Evolutionary conservation across 2,888 invertebrate genomes (phyloP), one percentile per base, ranked within the genome.

Genomic region (Gari tellinella): DNA sequence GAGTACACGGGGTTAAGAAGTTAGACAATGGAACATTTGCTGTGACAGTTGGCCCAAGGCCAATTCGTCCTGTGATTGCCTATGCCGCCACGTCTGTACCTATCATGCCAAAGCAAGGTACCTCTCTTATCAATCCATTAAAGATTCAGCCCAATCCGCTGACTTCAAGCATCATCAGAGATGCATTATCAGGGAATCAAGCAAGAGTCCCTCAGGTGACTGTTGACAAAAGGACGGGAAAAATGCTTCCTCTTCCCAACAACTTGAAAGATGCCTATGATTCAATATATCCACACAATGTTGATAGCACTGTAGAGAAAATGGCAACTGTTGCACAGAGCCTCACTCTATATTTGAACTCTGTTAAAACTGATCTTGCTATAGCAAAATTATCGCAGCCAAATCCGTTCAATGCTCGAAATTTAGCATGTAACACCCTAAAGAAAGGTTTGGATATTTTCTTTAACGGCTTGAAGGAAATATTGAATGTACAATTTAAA

Each of bases 391-490:
- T 78, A 23, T 67, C 78, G 12, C 56, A 62, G n/a, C 25, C 55
- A 21, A 76, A 73, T 37, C 52, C 68, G 51, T 62, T 56, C 21
- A 48, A 77, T 14, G 74, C 73, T 15, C 64, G 73, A 25, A 61
- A 57, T 12, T 66, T 62, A 17, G 84, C 80, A 15, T 48, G 62
- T 7, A 43, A n/a, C 23, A 64, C 64, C 43, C 41, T 84, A 37
- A 74, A 66, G 49, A 73, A 58, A 61, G 79, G 82, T 31, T 55
- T 84, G 15, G 74, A 73, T 17, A 19, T 67, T 4, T 82, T 81
- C 61, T 70, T 84, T 37, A 72, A 72, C 45, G 38, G 48, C 19
- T 15, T 75, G 5, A 51, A 75, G 31, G 79, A 75, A 21, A 52
- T 79, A 15, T 75, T 75, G 14, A 63, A 74, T 67, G 73, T 78